phyloP scores from a whole-genome alignment of 1,140 invertebrate genomes.

The Bombyx mandarina region DNA sequence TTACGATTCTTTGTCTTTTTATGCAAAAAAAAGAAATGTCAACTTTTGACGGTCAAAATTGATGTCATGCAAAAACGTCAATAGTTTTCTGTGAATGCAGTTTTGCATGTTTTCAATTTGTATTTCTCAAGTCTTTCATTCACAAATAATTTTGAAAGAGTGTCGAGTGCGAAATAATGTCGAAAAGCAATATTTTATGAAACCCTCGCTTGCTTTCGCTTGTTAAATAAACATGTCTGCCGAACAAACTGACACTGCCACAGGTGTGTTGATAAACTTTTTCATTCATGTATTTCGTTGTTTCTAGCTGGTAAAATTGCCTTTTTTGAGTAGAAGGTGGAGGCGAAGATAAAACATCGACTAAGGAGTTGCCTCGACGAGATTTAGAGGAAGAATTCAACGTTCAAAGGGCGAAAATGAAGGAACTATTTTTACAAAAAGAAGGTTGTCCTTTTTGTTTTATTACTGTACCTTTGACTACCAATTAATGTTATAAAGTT shows the following conservation, averaged over 20 bases:
- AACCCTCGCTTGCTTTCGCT: too few species aligned
- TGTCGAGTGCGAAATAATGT: constrained; percentile 16
- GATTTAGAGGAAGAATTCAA: constrained; percentile 89
- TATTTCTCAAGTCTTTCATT: constrained; percentile 6
- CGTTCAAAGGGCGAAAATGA: constrained; percentile 89
- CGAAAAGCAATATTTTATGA: constrained; percentile 13
- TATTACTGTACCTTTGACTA: too few species aligned
- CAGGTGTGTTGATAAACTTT: constrained; percentile 43
- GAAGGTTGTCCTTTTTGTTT: constrained; percentile 75
- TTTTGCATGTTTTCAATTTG: constrained; percentile 7
- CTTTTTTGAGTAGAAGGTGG: constrained; percentile 53
- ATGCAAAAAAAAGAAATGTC: not conserved
- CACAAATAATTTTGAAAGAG: constrained; percentile 2
- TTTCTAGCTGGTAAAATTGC: constrained; percentile 38
- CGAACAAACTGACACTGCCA: constrained; percentile 27
- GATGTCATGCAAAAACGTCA: constrained; percentile 15
- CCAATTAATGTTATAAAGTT: too few species aligned
- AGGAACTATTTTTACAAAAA: constrained; percentile 92
- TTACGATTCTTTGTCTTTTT: too few species aligned
- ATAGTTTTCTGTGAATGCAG: constrained; percentile 17
- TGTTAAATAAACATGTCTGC: constrained; percentile 28
- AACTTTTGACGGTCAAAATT: constrained; percentile 1
- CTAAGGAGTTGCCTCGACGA: constrained; percentile 41
- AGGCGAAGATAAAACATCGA: constrained; percentile 22
- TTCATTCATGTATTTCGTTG: constrained; percentile 13